Evolutionary conservation across 2,113 vertebrate genomes (phyloP), one percentile per base, ranked within the genome.

Genomic region (Hippocampus mohnikei): DNA sequence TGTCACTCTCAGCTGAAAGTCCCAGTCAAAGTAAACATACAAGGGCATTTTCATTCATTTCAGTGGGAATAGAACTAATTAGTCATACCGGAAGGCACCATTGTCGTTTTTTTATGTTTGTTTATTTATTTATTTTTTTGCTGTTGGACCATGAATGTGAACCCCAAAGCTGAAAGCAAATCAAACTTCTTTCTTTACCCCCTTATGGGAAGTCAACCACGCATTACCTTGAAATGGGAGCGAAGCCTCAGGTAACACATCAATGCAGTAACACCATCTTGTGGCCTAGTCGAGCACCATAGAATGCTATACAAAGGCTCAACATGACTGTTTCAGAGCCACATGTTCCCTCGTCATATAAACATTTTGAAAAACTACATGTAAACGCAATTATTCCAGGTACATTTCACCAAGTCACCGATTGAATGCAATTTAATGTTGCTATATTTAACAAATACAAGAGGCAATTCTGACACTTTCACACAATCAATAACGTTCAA

Each of bases 181-280:
- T 9, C 9, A 23, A 0, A 15, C 53, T 56, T 10, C 55, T 18
- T 60, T 27, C 10, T 58, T 59, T 8, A 29, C 12, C 21, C 9
- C 21, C 21, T 55, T 23, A n/a, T 55, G 20, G 12, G 16, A 5
- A 33, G 18, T 21, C 12, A 73, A 11, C 11, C 33, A 40, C 5
- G 40, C 33, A 40, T 13, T 44, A 3, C 15, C 4, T 62, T 62
- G 33, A 52, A 67, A 55, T 9, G 41, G 16, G 53, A 77, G 59
- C 20, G 44, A 12, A n/a, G 52, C 46, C 27, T 72, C 68, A 48
- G 53, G 50, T 16, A 4, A 29, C 40, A 58, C 27, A 23, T 20
- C 61, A 46, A 53, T 74, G 73, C 80, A 70, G 75, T 48, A 29
- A 40, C 85, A 33, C 86, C 90, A 85, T 74, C 88, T 83, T 56